phyloP scores from a whole-genome alignment of 1,140 invertebrate genomes.

The Drosophila lini region DNA sequence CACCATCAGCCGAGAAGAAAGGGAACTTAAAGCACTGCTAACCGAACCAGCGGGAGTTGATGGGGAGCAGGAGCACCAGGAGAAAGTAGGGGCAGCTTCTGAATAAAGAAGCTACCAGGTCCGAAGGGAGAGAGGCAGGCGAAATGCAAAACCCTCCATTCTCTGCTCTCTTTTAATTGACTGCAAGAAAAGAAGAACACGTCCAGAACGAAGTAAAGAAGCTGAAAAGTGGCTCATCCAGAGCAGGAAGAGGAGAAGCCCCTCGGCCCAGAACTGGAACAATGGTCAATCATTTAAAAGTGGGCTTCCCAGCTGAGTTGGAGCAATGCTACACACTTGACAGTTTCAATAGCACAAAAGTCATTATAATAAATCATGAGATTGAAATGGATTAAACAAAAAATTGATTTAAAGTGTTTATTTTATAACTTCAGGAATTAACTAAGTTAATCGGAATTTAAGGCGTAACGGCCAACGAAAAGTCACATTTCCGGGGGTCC shows the following conservation, averaged over 20 bases:
- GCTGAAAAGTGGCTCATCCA: conserved; percentile 57
- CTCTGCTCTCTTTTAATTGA: conserved; percentile 73
- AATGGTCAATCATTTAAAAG: conserved; percentile 22
- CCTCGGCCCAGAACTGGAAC: conserved; percentile 1
- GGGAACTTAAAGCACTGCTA: conserved; percentile 22
- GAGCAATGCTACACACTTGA: conserved; percentile 5
- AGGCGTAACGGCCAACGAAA: neutral
- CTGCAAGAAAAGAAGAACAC: conserved; percentile 44
- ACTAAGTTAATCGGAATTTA: conserved; percentile 2
- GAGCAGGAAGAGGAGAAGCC: conserved; percentile 17
- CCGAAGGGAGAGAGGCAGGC: conserved; percentile 7
- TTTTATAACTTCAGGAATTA: neutral
- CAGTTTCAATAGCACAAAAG: conserved; percentile 5
- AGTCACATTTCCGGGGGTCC: neutral
- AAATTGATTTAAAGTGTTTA: neutral
- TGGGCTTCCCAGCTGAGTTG: conserved; percentile 3
- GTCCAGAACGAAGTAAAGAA: conserved; percentile 41
- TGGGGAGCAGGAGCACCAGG: neutral
- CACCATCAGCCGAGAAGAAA: conserved; percentile 23
- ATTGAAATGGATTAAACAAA: neutral
- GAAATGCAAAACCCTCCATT: conserved; percentile 61
- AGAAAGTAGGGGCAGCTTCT: conserved; percentile 1
- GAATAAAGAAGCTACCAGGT: conserved; percentile 4
- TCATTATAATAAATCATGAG: conserved; percentile 12
- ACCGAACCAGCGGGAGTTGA: neutral